Evolutionary conservation across 2,888 invertebrate species (phyloP).

Genomic region (Meghimatium bilineatum): DNA sequence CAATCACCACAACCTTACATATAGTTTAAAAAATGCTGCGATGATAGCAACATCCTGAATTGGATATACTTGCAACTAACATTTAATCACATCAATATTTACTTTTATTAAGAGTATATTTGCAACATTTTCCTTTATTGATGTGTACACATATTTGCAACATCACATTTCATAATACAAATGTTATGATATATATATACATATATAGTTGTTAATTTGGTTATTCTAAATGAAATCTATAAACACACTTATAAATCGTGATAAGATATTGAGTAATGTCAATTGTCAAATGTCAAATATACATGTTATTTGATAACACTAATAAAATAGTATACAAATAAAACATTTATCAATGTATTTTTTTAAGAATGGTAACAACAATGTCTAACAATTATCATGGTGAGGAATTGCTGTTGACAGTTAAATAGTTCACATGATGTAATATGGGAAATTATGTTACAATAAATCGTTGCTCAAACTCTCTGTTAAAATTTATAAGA

Average conservation of each 20-base stretch:
- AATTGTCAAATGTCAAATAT: background rate
- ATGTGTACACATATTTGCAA: background rate
- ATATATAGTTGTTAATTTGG: background rate
- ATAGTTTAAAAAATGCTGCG: too few species aligned
- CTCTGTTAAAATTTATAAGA: constrained; percentile 11
- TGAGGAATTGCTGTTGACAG: background rate
- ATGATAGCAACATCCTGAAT: too few species aligned
- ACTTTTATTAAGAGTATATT: background rate
- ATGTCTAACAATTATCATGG: background rate
- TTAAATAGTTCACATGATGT: background rate
- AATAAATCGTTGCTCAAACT: constrained; percentile 20
- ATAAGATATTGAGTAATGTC: background rate
- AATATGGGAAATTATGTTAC: background rate
- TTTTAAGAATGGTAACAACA: background rate
- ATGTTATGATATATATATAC: background rate
- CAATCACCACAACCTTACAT: too few species aligned
- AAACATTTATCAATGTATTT: background rate
- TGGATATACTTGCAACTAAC: too few species aligned
- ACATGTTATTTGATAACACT: background rate
- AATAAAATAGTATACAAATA: background rate
- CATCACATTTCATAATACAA: background rate
- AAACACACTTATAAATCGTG: background rate
- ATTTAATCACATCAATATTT: background rate
- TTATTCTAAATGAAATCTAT: background rate
- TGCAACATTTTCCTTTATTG: background rate